Base-by-base conservation (phyloP, 2,797 vertebrate species). In the Moxostoma hubbsi region DNA sequence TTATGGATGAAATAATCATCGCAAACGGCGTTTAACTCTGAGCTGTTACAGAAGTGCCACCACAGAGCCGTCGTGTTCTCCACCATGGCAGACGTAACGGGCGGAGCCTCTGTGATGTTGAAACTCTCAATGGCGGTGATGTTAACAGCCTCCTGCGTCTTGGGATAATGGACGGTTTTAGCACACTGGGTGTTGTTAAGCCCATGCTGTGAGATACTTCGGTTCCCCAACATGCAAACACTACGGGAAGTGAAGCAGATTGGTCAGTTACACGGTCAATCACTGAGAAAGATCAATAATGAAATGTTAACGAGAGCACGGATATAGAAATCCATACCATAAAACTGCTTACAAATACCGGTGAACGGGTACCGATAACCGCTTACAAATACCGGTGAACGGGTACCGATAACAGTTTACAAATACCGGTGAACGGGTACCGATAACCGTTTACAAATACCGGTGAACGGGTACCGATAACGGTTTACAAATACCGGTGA, bases 221-320 rank as follows among this genome's bases (percentile, higher is more conserved):
- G 89, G 82, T 97, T 96, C 5, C 96, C 96, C 86, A 97, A 89
- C 93, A 97, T 93, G 86, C 96, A 97, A 66, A 97, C 94, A 3
- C 96, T 97, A 47, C 11, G 36, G 36, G 2, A n/a, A 81, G 50
- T 49, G 59, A 16, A 75, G 36, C 7, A 1, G 7, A 70, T 12
- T 49, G 61, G n/a, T 55, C 16, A n/a, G 71, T 24, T 5, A n/a
- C 5, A 6, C 54, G 58, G 43, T 55, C 64, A 46, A 46, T 62
- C 49, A 71, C 5, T 36, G 45, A 11, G 12, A 67, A 36, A 4
- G 36, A 4, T 4, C 36, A 36, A 36, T 36, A 36, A 36, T n/a
- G n/a, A n/a, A n/a, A n/a, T 36, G 36, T 36, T 36, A 36, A 36
- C 36, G 36, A 36, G 2, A 36, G 36, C 36, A 36, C 36, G 4